Percentiles rank a stretch among this genome's conserved stretches.
These are phyloP conservation scores for Paraplagusia blochii DNA, from an alignment of 2,113 vertebrate species.

Conservation along the genomic window DNA sequence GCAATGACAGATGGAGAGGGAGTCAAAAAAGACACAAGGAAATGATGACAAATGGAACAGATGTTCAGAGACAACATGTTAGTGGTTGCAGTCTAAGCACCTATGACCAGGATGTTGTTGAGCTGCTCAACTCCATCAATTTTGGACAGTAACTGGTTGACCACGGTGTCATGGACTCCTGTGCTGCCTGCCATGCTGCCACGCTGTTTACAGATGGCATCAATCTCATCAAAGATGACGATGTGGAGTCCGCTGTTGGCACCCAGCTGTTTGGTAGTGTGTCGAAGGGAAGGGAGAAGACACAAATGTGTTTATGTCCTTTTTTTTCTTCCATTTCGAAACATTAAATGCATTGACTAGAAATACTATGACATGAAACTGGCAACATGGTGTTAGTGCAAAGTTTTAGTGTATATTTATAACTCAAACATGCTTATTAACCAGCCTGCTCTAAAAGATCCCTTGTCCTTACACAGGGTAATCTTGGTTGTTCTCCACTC, in stretches of 20 bases:
- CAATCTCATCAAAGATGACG: constrained; percentile 98
- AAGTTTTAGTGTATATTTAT: too few relatives aligned
- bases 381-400: too few relatives aligned
- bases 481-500: too few relatives aligned
- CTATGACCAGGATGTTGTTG: constrained; percentile 98
- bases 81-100: constrained; percentile 55
- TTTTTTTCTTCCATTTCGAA: too few relatives aligned
- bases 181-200: constrained; percentile 97
- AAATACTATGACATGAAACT: too few relatives aligned
- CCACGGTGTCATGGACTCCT: constrained; percentile 93
- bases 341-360: too few relatives aligned
- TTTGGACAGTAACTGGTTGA: constrained; percentile 96
- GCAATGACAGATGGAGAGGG: constrained; percentile 30
- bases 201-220: constrained; percentile 97
- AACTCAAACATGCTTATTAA: too few relatives aligned
- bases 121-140: constrained; percentile 97
- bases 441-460: too few relatives aligned
- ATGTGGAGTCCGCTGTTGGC: constrained; percentile 96
- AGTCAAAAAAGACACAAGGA: background rate
- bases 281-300: background rate
- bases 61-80: constrained; percentile 5
- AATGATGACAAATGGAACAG: background rate
- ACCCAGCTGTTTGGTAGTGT: constrained; percentile 77
- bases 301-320: background rate
- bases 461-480: too few relatives aligned